Conservation (phyloP, 2,113 vertebrate genomes). For the Epinephelus moara region DNA sequence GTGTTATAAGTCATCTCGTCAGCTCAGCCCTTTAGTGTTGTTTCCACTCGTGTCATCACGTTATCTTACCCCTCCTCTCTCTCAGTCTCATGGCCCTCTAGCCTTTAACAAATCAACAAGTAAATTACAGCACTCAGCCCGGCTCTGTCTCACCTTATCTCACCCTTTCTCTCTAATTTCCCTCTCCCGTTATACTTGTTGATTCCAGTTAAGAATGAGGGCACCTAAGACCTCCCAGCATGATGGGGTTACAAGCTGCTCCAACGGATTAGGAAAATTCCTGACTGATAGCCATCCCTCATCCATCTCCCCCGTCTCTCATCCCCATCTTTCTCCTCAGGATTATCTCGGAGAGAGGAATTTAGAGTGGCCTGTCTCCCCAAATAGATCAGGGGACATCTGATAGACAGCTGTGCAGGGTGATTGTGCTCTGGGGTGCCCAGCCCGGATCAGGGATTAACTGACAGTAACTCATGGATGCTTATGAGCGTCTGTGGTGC, state of each 20-base stretch:
- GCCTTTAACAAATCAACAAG: slow-evolving; percentile 36
- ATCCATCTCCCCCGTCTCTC: slow-evolving; percentile 43
- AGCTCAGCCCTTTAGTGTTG: background rate
- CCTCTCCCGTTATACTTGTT: slow-evolving; percentile 5
- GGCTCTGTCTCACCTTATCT: slow-evolving; percentile 18
- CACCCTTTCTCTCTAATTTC: background rate
- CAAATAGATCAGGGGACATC: slow-evolving; percentile 77
- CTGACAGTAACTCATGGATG: slow-evolving; percentile 45
- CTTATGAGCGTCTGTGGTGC: slow-evolving; percentile 45
- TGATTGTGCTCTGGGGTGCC: slow-evolving; percentile 59
- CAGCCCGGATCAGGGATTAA: slow-evolving; percentile 63
- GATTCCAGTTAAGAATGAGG: slow-evolving; percentile 27
- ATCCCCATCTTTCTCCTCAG: slow-evolving; percentile 72
- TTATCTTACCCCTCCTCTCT: background rate
- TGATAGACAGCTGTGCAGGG: slow-evolving; percentile 75
- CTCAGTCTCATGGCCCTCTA: background rate
- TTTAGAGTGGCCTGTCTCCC: slow-evolving; percentile 76
- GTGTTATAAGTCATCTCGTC: background rate
- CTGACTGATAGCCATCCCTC: slow-evolving; percentile 66
- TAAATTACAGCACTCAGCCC: slow-evolving; percentile 1
- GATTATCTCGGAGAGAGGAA: slow-evolving; percentile 79
- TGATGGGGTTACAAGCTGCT: slow-evolving; percentile 43
- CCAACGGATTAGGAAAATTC: slow-evolving; percentile 72
- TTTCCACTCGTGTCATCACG: slow-evolving; percentile 24
- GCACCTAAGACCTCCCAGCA: slow-evolving; percentile 28